Percentiles rank a stretch among this genome's conserved stretches.
Conservation (phyloP, 1,140 invertebrate species). For the Drosophila kikkawai region DNA sequence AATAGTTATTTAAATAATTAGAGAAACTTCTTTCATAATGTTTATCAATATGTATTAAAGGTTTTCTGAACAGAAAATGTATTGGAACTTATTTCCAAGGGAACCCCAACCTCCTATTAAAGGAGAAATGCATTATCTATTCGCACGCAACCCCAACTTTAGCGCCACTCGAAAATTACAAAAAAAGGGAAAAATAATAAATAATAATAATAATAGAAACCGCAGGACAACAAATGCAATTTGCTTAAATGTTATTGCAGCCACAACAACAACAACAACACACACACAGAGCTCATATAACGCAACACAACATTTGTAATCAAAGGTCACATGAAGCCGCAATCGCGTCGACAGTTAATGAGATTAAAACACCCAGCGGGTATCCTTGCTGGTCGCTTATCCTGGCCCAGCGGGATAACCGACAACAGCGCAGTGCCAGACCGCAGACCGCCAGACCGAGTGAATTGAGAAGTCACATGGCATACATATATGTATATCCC, state of each 20-base stretch:
- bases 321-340: conserved; percentile 36
- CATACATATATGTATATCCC: neutral
- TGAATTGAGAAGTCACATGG: conserved; percentile 33
- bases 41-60: neutral
- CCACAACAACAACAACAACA: conserved; percentile 59
- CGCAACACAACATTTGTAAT: conserved; percentile 42
- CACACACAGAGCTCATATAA: conserved; percentile 19
- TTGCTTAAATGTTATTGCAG: conserved; percentile 56
- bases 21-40: neutral
- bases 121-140: neutral
- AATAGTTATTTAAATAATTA: neutral
- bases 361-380: conserved; percentile 79
- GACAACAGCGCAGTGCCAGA: conserved; percentile 46
- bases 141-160: conserved; percentile 29
- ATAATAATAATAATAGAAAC: conserved; percentile 7
- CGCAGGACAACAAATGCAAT: conserved; percentile 65
- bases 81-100: neutral
- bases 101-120: neutral
- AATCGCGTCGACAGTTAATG: conserved; percentile 73
- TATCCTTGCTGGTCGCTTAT: conserved; percentile 44
- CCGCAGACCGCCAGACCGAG: neutral
- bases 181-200: neutral
- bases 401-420: conserved; percentile 55
- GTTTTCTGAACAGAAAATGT: neutral
- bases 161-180: neutral